phyloP scores from a whole-genome alignment of 1,140 invertebrate species.

The Sogatella furcifera region DNA sequence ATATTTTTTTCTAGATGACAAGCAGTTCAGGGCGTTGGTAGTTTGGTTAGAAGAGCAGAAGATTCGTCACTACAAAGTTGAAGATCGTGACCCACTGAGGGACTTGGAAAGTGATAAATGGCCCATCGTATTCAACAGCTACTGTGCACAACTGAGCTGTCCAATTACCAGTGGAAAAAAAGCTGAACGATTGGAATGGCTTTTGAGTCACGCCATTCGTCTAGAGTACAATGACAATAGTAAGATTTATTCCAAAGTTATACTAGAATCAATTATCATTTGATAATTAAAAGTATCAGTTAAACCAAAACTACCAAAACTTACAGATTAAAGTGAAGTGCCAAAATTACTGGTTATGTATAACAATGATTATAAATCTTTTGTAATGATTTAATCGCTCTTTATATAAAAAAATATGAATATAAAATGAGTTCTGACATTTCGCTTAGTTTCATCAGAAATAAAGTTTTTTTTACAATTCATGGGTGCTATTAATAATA shows the following conservation, averaged over 20 bases:
- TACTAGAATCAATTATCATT: no score
- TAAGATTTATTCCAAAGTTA: conserved; percentile 34
- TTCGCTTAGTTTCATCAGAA: no score
- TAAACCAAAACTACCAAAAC: no score
- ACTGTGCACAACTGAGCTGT: conserved; percentile 62
- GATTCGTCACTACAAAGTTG: conserved; percentile 78
- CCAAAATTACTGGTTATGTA: no score
- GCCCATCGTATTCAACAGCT: conserved; percentile 60
- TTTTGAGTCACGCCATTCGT: conserved; percentile 70
- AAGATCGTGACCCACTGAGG: conserved; percentile 61
- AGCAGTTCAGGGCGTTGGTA: conserved; percentile 66
- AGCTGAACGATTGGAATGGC: conserved; percentile 68
- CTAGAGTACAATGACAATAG: conserved; percentile 74
- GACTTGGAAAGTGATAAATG: conserved; percentile 52
- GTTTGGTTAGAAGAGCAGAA: conserved; percentile 92
- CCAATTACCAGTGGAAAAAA: conserved; percentile 36
- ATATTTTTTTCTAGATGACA: conserved; percentile 48
- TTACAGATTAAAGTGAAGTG: no score
- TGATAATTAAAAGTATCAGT: no score
- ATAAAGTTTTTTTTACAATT: no score
- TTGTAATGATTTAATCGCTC: no score
- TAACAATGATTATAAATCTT: no score
- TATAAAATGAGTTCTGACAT: no score
- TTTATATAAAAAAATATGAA: no score
- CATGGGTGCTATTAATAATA: no score